A percentile compares a stretch with the other conserved stretches of the same genome.
Evolutionary conservation across 2,888 invertebrate species (phyloP).

Genomic region (Rhopalosiphum nymphaeae): DNA sequence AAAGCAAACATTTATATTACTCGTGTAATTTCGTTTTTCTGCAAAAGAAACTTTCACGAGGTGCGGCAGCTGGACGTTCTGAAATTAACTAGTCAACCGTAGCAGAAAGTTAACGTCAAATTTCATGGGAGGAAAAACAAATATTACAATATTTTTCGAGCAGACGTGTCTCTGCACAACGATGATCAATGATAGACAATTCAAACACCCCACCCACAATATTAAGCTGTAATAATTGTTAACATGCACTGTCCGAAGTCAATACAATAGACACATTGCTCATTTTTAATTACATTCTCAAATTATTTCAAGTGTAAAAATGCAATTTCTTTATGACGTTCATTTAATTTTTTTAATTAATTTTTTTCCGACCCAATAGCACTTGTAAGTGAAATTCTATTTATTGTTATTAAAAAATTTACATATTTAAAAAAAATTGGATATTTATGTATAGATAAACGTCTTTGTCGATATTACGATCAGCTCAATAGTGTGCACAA

Average conservation of each 20-base stretch:
- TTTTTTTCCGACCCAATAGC: conserved; percentile 42
- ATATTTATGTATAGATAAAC: neutral
- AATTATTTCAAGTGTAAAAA: conserved; percentile 50
- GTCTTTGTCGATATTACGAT: neutral
- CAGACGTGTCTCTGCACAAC: neutral
- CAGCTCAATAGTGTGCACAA: neutral
- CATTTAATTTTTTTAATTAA: conserved; percentile 25
- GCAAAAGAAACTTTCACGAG: neutral
- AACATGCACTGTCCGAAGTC: neutral
- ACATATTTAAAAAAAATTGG: neutral
- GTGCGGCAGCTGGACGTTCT: neutral
- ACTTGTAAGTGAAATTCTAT: neutral
- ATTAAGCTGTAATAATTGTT: neutral
- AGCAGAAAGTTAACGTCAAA: neutral
- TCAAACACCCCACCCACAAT: neutral
- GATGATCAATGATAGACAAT: conserved; percentile 14
- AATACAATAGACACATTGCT: neutral
- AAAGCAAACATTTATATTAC: conserved; percentile 30
- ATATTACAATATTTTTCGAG: conserved; percentile 20
- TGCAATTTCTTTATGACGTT: conserved; percentile 37
- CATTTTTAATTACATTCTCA: conserved; percentile 29
- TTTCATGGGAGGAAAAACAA: conserved; percentile 23
- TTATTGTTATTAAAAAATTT: neutral
- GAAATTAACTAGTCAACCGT: neutral
- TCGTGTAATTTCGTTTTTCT: neutral